Percentiles rank a stretch among this genome's conserved stretches.
These are phyloP conservation scores for Tamandua tetradactyla DNA, from an alignment of 2,797 vertebrate species.

Conservation along the genomic window DNA sequence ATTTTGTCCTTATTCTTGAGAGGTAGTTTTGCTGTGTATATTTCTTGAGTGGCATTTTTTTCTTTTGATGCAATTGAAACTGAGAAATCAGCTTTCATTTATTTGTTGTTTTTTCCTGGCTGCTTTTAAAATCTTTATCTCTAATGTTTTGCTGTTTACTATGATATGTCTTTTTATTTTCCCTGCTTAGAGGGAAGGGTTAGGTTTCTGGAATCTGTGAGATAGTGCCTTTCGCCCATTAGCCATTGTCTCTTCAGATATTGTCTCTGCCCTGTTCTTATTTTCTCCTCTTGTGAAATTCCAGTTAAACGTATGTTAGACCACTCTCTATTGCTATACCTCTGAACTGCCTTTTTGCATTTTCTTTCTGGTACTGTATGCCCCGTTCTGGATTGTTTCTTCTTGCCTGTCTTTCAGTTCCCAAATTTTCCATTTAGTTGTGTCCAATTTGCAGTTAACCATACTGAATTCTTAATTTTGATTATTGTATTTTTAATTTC, in stretches of 20 bases:
- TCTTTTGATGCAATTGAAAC: background rate
- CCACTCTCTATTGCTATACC: background rate
- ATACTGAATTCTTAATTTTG: constrained; percentile 32
- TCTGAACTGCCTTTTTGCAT: background rate
- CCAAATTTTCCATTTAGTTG: constrained; percentile 24
- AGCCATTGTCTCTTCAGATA: background rate
- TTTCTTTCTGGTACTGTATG: background rate
- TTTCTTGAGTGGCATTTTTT: constrained; percentile 10
- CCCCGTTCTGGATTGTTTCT: constrained; percentile 41
- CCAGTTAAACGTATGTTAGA: background rate
- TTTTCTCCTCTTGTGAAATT: background rate
- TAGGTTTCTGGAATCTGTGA: background rate
- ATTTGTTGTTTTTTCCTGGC: background rate
- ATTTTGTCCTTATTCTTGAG: constrained; percentile 11
- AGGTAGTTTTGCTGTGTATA: background rate
- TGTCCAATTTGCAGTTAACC: background rate
- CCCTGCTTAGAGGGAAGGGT: background rate
- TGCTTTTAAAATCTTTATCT: background rate
- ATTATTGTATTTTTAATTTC: background rate
- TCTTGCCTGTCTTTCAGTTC: constrained; percentile 24
- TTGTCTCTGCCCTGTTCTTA: background rate
- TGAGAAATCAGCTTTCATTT: constrained; percentile 40
- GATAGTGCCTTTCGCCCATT: background rate
- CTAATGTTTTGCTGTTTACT: background rate
- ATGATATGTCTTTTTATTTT: background rate